phyloP scores from a whole-genome alignment of 2,888 invertebrate genomes.

The Hecatera dysodea region DNA sequence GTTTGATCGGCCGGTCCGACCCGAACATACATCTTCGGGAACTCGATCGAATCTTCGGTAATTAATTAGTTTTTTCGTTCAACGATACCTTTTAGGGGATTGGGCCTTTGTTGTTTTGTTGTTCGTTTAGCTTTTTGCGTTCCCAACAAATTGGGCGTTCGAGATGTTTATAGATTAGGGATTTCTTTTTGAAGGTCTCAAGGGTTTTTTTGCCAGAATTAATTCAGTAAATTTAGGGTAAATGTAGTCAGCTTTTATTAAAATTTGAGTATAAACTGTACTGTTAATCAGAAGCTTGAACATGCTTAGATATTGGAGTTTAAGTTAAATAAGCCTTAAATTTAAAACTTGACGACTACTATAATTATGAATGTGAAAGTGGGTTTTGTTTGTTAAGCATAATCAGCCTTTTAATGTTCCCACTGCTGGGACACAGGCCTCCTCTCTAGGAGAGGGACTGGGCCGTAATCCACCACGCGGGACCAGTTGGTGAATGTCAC shows the following conservation, averaged over 20 bases:
- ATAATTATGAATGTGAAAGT: too few species aligned
- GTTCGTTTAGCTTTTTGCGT: conserved; percentile 52
- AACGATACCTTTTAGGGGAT: conserved; percentile 60
- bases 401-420: too few species aligned
- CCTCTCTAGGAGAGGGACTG: too few species aligned
- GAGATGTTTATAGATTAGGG: conserved; percentile 53
- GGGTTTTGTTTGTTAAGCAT: too few species aligned
- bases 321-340: too few species aligned
- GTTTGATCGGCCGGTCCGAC: conserved; percentile 58
- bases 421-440: too few species aligned
- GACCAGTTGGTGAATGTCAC: too few species aligned
- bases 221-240: conserved; percentile 16
- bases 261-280: neutral
- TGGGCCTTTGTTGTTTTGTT: conserved; percentile 54
- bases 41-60: conserved; percentile 72
- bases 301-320: neutral
- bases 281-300: neutral
- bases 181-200: neutral
- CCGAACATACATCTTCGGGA: conserved; percentile 63
- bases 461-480: too few species aligned
- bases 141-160: conserved; percentile 57
- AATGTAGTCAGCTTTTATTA: neutral
- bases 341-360: too few species aligned
- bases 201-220: neutral
- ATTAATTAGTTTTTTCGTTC: conserved; percentile 75